Evolutionary conservation across 2,113 vertebrate species (phyloP), one percentile per base, ranked within the genome.

Genomic region (Neolamprologus falcicula): DNA sequence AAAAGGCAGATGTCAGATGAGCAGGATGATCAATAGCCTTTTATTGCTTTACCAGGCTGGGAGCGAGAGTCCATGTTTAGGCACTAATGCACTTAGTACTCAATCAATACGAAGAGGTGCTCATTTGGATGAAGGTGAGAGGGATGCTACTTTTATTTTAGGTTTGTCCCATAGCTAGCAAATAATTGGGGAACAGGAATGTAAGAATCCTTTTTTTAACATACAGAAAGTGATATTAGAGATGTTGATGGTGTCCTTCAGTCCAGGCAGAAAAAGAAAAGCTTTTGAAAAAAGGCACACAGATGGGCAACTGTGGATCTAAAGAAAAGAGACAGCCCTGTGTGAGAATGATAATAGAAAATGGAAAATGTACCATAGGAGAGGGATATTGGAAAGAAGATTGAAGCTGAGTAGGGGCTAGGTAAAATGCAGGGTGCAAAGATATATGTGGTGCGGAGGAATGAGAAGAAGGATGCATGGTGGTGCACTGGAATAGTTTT

Each of bases 331-430:
- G 26, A 89, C 61, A 85, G 83, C 61, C 26, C 88, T 88, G 92
- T 83, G 79, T 92, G 80, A 90, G 90, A 93, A 94, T 92, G 92
- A 93, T 95, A 92, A 95, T 93, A 88, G 84, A 92, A 94, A 90
- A 91, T 82, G 80, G 91, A 91, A 93, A 92, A 92, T 89, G 88
- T 90, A 93, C 83, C 76, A 87, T 52, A 91, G 86, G 31, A 92
- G 86, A 89, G 86, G 84, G 90, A 92, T 94, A 92, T 90, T 95
- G 91, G 92, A 95, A 91, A 92, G 90, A 91, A 90, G 85, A 96
- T 90, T 94, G 94, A 88, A 91, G 89, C 59, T 76, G 66, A 66
- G 89, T 85, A 66, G 85, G 92, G 86, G 76, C 33, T 52, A 11
- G 82, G 40, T 53, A 87, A 88, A 93, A 89, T 88, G 79, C 45